These are phyloP conservation scores for Orthosia gracilis DNA, from an alignment of 2,888 invertebrate species.

Conservation along the genomic window DNA sequence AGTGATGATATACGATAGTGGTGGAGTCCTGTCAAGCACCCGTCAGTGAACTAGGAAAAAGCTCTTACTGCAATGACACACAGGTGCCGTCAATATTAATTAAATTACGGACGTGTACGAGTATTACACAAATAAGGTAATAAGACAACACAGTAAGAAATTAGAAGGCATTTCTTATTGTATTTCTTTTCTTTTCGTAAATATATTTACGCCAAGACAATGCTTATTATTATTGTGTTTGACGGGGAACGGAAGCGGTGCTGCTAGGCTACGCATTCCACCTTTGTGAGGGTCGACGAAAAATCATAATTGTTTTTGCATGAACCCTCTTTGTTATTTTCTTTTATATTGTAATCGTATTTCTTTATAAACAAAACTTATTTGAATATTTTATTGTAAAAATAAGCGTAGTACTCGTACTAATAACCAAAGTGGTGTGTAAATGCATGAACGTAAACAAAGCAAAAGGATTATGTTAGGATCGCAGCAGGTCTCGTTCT, in stretches of 20 bases:
- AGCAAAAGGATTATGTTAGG: too few relatives aligned
- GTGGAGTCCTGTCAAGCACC: too few relatives aligned
- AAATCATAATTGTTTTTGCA: slow-evolving; percentile 7
- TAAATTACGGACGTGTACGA: too few relatives aligned
- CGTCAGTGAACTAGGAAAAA: too few relatives aligned
- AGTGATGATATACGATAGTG: too few relatives aligned
- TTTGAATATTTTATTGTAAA: not conserved
- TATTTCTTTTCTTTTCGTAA: not conserved
- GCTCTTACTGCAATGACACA: too few relatives aligned
- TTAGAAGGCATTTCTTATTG: not conserved
- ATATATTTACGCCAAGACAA: not conserved
- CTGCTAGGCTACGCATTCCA: slow-evolving; percentile 2
- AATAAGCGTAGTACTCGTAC: too few relatives aligned
- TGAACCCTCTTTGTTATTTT: not conserved
- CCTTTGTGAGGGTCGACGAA: slow-evolving; percentile 11
- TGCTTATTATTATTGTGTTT: slow-evolving; percentile 3
- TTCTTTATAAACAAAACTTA: not conserved
- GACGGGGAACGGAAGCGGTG: not conserved
- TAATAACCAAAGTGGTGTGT: too few relatives aligned
- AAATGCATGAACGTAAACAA: too few relatives aligned
- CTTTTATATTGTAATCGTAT: not conserved
- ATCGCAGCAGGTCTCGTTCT: too few relatives aligned
- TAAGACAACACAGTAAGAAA: not conserved
- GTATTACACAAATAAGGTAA: not conserved
- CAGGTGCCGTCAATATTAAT: too few relatives aligned